phyloP scores from a whole-genome alignment of 2,797 vertebrate genomes.

The Tinamus major region DNA sequence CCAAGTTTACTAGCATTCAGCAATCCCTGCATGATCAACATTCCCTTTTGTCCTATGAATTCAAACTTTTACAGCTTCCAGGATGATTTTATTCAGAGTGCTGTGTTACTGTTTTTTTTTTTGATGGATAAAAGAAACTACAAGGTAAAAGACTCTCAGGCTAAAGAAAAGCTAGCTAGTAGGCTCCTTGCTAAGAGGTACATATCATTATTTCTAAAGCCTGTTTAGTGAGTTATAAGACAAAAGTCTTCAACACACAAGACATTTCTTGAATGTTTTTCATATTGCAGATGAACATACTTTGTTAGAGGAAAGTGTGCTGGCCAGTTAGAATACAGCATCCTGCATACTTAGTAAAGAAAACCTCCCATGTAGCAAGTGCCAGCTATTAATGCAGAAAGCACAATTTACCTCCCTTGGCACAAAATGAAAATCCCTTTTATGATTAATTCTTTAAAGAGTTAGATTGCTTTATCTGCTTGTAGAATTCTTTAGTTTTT shows the following conservation, averaged over 20 bases:
- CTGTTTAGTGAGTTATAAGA: background rate
- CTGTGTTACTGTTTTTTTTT: background rate
- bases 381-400: background rate
- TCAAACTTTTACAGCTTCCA: constrained; percentile 28
- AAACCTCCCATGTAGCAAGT: background rate
- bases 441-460: background rate
- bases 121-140: constrained; percentile 28
- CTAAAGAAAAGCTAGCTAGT: constrained; percentile 15
- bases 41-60: constrained; percentile 41
- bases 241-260: background rate
- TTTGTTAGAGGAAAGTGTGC: background rate
- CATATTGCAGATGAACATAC: background rate
- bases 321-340: background rate
- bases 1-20: constrained; percentile 57
- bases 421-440: constrained; percentile 9
- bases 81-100: constrained; percentile 43
- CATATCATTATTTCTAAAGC: background rate
- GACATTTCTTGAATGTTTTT: background rate
- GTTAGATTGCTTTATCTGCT: background rate
- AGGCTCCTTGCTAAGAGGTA: background rate
- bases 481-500: background rate
- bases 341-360: background rate
- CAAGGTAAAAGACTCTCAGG: background rate
- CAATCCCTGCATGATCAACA: background rate
- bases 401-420: background rate